Conservation (phyloP, 2,113 vertebrate genomes). For the Cryptoleucopteryx plumbea region DNA sequence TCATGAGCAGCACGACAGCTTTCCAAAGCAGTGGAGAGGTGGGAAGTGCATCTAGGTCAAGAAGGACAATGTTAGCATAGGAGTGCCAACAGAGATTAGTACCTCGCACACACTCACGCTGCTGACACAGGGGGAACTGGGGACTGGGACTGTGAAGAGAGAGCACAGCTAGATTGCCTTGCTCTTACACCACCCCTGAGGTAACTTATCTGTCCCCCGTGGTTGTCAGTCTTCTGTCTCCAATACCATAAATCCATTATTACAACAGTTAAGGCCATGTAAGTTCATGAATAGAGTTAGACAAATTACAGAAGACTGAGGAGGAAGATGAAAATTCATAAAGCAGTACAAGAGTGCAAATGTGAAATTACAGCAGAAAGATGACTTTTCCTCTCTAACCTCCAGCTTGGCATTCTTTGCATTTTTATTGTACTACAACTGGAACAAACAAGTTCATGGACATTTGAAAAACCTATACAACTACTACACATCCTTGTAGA, state of each 20-base stretch:
- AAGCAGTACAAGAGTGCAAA: neutral
- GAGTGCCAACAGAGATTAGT: neutral
- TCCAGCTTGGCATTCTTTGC: neutral
- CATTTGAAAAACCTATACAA: conserved; percentile 28
- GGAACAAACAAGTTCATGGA: neutral
- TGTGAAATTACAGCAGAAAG: neutral
- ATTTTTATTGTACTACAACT: neutral
- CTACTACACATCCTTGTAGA: neutral
- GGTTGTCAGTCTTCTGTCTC: neutral
- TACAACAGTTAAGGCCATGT: neutral
- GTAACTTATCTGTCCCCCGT: neutral
- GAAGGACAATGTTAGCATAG: neutral
- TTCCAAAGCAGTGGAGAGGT: neutral
- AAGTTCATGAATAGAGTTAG: neutral
- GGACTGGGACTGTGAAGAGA: neutral
- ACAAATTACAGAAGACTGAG: neutral
- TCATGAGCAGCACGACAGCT: neutral
- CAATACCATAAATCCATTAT: neutral
- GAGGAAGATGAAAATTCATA: neutral
- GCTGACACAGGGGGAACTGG: neutral
- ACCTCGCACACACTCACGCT: neutral
- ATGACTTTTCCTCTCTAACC: neutral
- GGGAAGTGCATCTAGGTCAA: neutral
- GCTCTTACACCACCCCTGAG: neutral
- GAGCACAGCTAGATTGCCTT: neutral